Percentiles rank a stretch among this genome's conserved stretches.
Conservation (phyloP, 35 echinoderm and acorn worm species). For the Lytechinus variegatus region DNA sequence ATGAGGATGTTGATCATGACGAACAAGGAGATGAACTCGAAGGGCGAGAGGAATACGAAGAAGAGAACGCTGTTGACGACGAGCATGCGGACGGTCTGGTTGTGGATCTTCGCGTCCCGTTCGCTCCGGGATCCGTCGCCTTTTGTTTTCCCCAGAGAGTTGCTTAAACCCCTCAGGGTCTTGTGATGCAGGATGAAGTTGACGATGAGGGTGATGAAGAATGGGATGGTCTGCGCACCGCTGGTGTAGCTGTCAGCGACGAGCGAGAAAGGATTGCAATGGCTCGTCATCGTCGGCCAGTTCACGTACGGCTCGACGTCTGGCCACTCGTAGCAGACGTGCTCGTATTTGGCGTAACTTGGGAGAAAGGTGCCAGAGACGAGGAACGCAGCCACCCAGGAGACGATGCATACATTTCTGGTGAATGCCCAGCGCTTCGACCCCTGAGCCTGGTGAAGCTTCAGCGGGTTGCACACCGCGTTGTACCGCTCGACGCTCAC, state of each 20-base stretch:
- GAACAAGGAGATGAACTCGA: conserved; percentile 64
- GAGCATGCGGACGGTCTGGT: conserved; percentile 69
- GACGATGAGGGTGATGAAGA: conserved; percentile 57
- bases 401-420: background rate
- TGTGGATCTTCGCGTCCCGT: conserved; percentile 51
- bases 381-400: conserved; percentile 13
- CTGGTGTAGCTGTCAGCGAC: conserved; percentile 23
- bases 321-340: conserved; percentile 34
- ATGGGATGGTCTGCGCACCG: conserved; percentile 45
- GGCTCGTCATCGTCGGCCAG: background rate
- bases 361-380: conserved; percentile 31
- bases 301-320: background rate
- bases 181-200: conserved; percentile 47
- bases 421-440: conserved; percentile 27
- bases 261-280: conserved; percentile 5
- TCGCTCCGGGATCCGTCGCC: conserved; percentile 15
- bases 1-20: conserved; percentile 54
- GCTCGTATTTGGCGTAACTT: conserved; percentile 16
- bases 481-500: conserved; percentile 78
- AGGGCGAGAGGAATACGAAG: conserved; percentile 70
- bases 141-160: background rate
- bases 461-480: conserved; percentile 79
- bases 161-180: conserved; percentile 27
- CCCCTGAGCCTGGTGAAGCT: conserved; percentile 56
- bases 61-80: conserved; percentile 75